A percentile compares a stretch with the other conserved stretches of the same genome.
Conservation (phyloP, 2,888 invertebrate genomes). For the Sialis lutaria region DNA sequence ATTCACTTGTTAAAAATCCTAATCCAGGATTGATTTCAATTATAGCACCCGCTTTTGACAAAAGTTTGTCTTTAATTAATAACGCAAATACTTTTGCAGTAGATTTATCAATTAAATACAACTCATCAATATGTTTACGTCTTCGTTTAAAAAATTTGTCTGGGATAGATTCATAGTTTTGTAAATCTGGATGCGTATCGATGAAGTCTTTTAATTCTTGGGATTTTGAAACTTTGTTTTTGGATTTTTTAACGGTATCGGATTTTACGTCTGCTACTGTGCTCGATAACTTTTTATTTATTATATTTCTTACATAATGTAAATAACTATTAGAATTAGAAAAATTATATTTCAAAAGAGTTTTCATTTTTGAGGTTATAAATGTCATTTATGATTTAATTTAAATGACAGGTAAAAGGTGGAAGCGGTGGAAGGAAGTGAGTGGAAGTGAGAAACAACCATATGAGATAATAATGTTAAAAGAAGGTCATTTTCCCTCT, state of each 20-base stretch:
- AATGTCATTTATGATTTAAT: too few species aligned
- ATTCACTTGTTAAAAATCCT: constrained; percentile 2
- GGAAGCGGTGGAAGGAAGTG: too few species aligned
- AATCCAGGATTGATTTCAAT: constrained; percentile 5
- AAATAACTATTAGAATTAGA: too few species aligned
- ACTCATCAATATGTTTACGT: neutral
- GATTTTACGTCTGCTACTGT: neutral
- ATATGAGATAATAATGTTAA: too few species aligned
- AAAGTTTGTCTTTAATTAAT: neutral
- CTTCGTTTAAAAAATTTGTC: neutral
- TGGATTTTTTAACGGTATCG: neutral
- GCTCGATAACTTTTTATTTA: neutral
- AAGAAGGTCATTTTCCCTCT: too few species aligned
- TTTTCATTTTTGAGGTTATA: too few species aligned
- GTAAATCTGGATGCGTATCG: neutral
- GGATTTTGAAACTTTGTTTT: neutral
- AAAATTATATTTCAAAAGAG: too few species aligned
- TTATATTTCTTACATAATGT: too few species aligned
- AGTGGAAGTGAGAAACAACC: too few species aligned
- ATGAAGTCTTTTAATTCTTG: neutral
- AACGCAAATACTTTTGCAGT: constrained; percentile 1
- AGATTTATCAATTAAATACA: constrained; percentile 4
- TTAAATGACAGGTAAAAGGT: too few species aligned
- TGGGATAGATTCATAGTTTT: neutral
- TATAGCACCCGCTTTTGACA: neutral